Conservation (phyloP, 1,140 invertebrate genomes). For the Drosophila burlai region DNA sequence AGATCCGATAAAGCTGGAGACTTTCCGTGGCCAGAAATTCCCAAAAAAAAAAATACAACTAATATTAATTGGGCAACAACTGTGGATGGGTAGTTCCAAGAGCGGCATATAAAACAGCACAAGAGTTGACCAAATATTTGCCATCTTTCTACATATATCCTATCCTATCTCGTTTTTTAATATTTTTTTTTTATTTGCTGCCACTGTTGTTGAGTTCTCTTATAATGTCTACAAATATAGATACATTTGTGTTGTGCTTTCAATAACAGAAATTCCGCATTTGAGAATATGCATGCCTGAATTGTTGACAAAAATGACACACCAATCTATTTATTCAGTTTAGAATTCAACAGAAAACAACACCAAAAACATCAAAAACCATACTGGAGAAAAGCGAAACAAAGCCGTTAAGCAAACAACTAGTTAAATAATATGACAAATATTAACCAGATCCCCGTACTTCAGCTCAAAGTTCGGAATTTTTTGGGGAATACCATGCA, state of each 20-base stretch:
- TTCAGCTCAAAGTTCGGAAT: slow-evolving; percentile 16
- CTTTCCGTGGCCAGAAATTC: slow-evolving; percentile 48
- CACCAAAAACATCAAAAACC: neutral
- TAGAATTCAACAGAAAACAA: slow-evolving; percentile 11
- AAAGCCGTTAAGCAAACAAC: slow-evolving; percentile 29
- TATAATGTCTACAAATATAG: slow-evolving; percentile 35
- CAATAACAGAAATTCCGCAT: slow-evolving; percentile 74
- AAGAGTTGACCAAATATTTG: slow-evolving; percentile 65
- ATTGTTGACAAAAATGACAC: slow-evolving; percentile 65
- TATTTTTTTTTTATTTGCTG: slow-evolving; percentile 10
- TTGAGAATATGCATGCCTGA: slow-evolving; percentile 40
- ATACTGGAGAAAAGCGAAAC: slow-evolving; percentile 17
- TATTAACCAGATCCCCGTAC: slow-evolving; percentile 17
- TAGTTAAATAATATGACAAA: slow-evolving; percentile 65
- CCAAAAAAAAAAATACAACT: slow-evolving; percentile 30
- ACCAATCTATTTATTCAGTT: slow-evolving; percentile 52
- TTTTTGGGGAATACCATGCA: slow-evolving; percentile 41
- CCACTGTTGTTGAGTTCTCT: slow-evolving; percentile 5
- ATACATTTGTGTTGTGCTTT: slow-evolving; percentile 32
- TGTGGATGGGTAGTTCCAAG: slow-evolving; percentile 37
- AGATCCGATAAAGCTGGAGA: slow-evolving; percentile 48
- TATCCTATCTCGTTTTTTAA: neutral
- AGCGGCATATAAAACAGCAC: slow-evolving; percentile 8
- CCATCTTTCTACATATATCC: slow-evolving; percentile 17
- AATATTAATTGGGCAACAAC: slow-evolving; percentile 58